A percentile compares a stretch with the other conserved stretches of the same genome.
Conservation (phyloP, 1,140 invertebrate genomes). For the Trigoniulus corallinus region DNA sequence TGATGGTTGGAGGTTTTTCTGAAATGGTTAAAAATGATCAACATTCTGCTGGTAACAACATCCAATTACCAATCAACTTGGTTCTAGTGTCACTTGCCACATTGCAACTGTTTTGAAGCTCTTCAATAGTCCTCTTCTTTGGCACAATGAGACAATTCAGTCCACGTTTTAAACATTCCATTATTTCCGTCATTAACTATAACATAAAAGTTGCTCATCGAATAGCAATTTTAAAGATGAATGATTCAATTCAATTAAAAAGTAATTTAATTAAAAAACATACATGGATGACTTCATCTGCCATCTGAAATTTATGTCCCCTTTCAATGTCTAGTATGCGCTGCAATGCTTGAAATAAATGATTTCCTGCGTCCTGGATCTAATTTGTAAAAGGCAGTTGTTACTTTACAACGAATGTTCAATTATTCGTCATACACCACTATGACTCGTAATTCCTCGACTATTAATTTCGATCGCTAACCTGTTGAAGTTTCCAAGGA, state of each 20-base stretch:
- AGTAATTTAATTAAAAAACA: constrained; percentile 8
- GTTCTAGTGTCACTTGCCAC: no score
- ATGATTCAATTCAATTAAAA: constrained; percentile 7
- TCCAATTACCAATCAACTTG: background rate
- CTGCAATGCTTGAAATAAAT: constrained; percentile 70
- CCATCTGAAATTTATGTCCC: constrained; percentile 17
- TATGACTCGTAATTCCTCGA: no score
- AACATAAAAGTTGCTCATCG: background rate
- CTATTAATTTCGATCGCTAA: no score
- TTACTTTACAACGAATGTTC: no score
- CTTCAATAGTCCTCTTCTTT: constrained; percentile 82
- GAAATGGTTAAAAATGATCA: constrained; percentile 18
- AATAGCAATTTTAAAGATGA: constrained; percentile 1
- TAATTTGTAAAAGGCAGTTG: no score
- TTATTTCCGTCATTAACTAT: constrained; percentile 37
- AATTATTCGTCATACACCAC: no score
- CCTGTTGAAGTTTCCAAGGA: constrained; percentile 83
- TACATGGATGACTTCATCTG: constrained; percentile 25
- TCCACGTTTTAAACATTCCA: constrained; percentile 68
- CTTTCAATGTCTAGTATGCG: constrained; percentile 73
- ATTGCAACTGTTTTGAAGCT: constrained; percentile 80
- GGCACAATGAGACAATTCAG: constrained; percentile 78
- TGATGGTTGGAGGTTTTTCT: constrained; percentile 82
- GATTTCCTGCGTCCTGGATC: constrained; percentile 68
- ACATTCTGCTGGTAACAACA: background rate